phyloP scores from a whole-genome alignment of 2,113 vertebrate genomes.

The Phaethornis superciliosus region DNA sequence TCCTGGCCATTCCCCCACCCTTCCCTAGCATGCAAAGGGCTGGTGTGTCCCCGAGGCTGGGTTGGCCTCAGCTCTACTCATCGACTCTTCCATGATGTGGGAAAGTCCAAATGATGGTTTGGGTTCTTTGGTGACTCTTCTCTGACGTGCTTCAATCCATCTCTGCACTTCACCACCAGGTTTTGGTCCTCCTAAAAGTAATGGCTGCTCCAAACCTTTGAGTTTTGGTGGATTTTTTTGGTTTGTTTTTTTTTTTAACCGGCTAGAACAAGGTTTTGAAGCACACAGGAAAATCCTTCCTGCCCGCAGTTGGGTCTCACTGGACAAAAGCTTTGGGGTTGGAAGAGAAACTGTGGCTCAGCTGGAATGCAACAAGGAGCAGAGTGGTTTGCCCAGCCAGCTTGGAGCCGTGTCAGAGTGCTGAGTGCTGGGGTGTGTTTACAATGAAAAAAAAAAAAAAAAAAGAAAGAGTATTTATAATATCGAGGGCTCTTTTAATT shows the following conservation, averaged over 20 bases:
- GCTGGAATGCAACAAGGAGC: slow-evolving; percentile 39
- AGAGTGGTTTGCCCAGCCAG: slow-evolving; percentile 20
- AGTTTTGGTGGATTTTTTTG: not conserved
- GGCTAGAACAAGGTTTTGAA: not conserved
- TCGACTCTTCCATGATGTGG: not conserved
- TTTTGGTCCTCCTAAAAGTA: not conserved
- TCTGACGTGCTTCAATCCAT: not conserved
- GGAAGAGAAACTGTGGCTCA: slow-evolving; percentile 3
- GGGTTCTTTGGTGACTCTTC: slow-evolving; percentile 9
- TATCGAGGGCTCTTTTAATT: slow-evolving; percentile 47
- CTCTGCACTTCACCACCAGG: accelerated
- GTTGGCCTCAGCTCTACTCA: slow-evolving; percentile 1
- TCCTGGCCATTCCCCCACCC: slow-evolving; percentile 44
- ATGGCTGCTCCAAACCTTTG: not conserved
- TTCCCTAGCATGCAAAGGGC: not conserved
- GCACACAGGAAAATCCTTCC: not conserved
- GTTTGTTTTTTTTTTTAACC: not conserved
- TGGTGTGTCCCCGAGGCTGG: slow-evolving; percentile 34
- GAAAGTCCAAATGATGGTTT: slow-evolving; percentile 19
- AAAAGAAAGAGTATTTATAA: slow-evolving; percentile 56
- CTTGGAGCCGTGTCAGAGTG: slow-evolving; percentile 22
- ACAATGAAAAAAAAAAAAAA: not conserved
- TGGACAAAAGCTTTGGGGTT: slow-evolving; percentile 29
- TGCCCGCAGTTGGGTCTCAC: not conserved
- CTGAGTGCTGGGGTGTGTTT: slow-evolving; percentile 34